Evolutionary conservation across 1,140 invertebrate genomes (phyloP), one percentile per base, ranked within the genome.

Genomic region (Drosophila navojoa): DNA sequence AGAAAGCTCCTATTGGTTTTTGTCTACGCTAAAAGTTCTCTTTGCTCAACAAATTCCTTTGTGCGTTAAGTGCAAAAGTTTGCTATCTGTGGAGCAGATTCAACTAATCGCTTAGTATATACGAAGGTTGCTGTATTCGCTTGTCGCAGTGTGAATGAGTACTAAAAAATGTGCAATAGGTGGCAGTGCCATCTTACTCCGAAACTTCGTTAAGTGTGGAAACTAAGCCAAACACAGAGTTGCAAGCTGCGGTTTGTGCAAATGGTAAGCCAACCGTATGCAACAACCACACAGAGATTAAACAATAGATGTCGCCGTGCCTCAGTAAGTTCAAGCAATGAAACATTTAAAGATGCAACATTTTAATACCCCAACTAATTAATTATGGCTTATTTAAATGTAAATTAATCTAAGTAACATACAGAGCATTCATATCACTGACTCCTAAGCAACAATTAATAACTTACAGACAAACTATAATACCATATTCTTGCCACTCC

Each of bases 401-500:
- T 15, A 38, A 38, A 22, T 29, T 45, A 35, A 5, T 13, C 42
- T 67, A 57, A 3, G 11, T 38, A 67, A 27, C 47, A 59, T 5
- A 40, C 44, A 42, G 45, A 67, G 22, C 64, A 50, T n/a, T 50
- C n/a, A 38, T 50, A 67, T 67, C 54, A 67, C 64, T 67, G 63
- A 32, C 63, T 58, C 44, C 32, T 32, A 32, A 1, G 5, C 5
- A 45, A 4, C n/a, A 63, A 29, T 42, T 42, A 44, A 13, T 58
- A 35, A 25, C 53, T 58, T 44, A 66, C 2, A 16, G 15, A 15
- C 2, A 2, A 11, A n/a, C 40, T 86, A 86, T 10, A 82, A 38
- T 7, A 87, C 55, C 5, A 77, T 62, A 27, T 89, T 79, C 35
- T 79, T 68, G 35, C 58, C 76, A 27, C 84, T 87, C 49, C 84